These are phyloP conservation scores for Chiropotes sagulatus DNA, from an alignment of 2,797 vertebrate genomes.

Conservation along the genomic window DNA sequence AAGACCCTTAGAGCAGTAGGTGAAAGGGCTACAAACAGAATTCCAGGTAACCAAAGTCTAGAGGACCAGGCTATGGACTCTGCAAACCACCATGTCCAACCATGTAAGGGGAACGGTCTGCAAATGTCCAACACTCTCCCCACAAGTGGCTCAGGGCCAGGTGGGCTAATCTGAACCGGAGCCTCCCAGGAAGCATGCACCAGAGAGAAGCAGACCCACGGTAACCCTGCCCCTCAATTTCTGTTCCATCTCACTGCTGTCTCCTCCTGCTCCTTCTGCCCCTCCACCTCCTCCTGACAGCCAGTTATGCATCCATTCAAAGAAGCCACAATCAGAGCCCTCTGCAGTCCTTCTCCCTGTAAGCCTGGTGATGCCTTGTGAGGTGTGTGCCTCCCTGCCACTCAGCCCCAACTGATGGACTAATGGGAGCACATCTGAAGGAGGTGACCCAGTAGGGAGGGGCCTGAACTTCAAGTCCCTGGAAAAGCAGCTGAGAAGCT, in stretches of 20 bases:
- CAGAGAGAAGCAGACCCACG: neutral
- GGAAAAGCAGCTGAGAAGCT: neutral
- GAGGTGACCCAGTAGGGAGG: neutral
- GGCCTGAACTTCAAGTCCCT: neutral
- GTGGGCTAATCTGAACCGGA: neutral
- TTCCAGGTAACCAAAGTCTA: neutral
- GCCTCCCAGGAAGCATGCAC: neutral
- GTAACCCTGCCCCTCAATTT: neutral
- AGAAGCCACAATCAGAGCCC: slow-evolving; percentile 67
- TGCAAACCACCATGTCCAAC: neutral
- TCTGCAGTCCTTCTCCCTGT: slow-evolving; percentile 53
- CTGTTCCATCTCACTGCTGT: neutral
- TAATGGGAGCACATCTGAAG: neutral
- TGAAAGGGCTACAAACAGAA: neutral
- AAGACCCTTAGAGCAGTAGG: neutral
- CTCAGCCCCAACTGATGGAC: neutral
- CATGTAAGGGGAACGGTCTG: neutral
- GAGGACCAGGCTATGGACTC: neutral
- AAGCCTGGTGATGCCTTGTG: slow-evolving; percentile 6
- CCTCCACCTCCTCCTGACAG: slow-evolving; percentile 69
- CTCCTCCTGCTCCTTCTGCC: neutral
- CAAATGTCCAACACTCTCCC: too few relatives aligned
- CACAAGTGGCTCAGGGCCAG: neutral
- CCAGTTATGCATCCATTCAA: slow-evolving; percentile 59
- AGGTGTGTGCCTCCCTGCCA: slow-evolving; percentile 34